Conservation (phyloP, 2,888 invertebrate species). For the Apamea crenata region DNA sequence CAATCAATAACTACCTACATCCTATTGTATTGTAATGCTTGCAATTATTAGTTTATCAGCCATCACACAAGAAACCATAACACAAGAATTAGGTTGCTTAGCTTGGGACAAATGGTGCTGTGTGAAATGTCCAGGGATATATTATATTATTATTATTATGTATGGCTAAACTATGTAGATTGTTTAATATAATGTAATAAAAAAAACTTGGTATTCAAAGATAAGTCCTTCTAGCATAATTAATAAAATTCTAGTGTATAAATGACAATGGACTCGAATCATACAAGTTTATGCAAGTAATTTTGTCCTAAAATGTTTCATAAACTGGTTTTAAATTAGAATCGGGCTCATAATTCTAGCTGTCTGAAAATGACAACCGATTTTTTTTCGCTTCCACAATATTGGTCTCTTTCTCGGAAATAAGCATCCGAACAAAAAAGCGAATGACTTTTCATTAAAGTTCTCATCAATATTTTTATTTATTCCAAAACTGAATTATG, state of each 20-base stretch:
- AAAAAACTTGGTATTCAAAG: neutral
- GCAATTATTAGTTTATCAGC: no score
- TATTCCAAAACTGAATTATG: slow-evolving; percentile 20
- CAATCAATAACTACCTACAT: slow-evolving; percentile 11
- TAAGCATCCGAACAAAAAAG: neutral
- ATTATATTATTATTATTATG: no score
- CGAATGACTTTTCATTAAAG: slow-evolving; percentile 1
- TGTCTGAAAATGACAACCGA: neutral
- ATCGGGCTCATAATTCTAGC: neutral
- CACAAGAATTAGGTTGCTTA: no score
- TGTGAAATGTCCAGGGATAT: no score
- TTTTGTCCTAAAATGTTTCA: neutral
- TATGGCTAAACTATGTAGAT: neutral
- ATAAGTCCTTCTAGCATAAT: neutral
- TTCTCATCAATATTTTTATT: slow-evolving; percentile 38
- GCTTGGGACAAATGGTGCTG: no score
- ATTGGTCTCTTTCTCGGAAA: neutral
- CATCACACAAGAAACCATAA: no score
- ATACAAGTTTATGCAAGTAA: neutral
- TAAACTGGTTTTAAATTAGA: neutral
- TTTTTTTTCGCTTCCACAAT: neutral
- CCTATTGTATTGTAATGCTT: slow-evolving; percentile 23
- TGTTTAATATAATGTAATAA: neutral
- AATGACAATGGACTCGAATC: no score
- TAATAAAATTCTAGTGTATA: neutral